Conservation (phyloP, 2,113 vertebrate genomes). For the Pongo pygmaeus region DNA sequence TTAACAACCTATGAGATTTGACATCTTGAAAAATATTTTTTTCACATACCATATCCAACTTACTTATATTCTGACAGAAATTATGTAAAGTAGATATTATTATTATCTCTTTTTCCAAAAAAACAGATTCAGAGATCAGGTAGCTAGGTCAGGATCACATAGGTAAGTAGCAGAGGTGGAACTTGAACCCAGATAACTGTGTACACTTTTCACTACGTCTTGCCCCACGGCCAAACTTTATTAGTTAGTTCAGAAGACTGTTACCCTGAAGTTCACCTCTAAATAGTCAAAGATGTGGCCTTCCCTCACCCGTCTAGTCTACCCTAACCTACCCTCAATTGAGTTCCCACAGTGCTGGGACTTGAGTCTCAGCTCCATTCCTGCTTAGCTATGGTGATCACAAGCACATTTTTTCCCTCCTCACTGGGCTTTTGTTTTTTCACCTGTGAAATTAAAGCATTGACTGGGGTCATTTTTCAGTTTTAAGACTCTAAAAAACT, state of each 20-base stretch:
- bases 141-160: not conserved
- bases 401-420: not conserved
- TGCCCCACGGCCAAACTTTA: not conserved
- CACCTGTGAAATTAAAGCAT: not conserved
- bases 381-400: not conserved
- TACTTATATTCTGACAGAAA: not conserved
- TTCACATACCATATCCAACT: not conserved
- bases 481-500: not conserved
- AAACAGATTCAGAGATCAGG: not conserved
- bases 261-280: not conserved
- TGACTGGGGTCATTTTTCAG: not conserved
- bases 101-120: not conserved
- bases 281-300: not conserved
- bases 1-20: not conserved
- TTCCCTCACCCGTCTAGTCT: not conserved
- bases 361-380: not conserved
- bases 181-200: not conserved
- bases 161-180: not conserved
- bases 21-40: not conserved
- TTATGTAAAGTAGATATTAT: not conserved
- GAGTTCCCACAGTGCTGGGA: not conserved
- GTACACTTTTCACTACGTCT: not conserved
- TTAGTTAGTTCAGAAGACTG: not conserved
- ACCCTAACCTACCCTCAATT: not conserved
- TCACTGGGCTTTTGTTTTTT: not conserved